Percentiles rank a stretch among this genome's conserved stretches.
phyloP scores from a whole-genome alignment of 2,113 vertebrate genomes.

The Nestor notabilis region DNA sequence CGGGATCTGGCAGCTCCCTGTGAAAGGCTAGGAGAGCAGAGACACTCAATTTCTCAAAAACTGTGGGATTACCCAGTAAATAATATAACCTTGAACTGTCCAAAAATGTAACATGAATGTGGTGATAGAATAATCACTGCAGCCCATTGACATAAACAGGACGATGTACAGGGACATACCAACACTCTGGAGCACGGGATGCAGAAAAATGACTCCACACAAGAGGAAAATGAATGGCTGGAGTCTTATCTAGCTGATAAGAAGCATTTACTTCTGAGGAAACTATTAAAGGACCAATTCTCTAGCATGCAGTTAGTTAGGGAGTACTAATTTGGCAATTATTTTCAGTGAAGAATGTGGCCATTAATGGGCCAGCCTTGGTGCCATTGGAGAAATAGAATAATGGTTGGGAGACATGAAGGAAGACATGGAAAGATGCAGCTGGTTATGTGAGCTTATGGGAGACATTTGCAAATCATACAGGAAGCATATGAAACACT shows the following conservation, averaged over 20 bases:
- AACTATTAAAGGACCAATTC: slow-evolving; percentile 41
- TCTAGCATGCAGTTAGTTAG: neutral
- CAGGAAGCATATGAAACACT: neutral
- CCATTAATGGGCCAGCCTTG: neutral
- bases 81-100: slow-evolving; percentile 37
- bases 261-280: slow-evolving; percentile 42
- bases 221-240: slow-evolving; percentile 41
- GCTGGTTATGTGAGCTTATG: neutral
- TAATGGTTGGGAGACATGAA: neutral
- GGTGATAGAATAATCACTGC: slow-evolving; percentile 59
- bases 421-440: neutral
- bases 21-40: slow-evolving; percentile 14
- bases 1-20: neutral
- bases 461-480: neutral
- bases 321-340: slow-evolving; percentile 59
- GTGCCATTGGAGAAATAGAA: neutral
- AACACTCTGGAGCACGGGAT: neutral
- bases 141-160: neutral
- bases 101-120: slow-evolving; percentile 21
- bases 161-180: neutral
- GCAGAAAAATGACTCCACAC: neutral
- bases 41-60: slow-evolving; percentile 49
- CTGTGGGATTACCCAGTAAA: neutral
- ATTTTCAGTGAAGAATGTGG: slow-evolving; percentile 22
- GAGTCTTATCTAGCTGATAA: slow-evolving; percentile 46